Conservation (phyloP, 1,140 invertebrate genomes). For the Eriocheir sinensis region DNA sequence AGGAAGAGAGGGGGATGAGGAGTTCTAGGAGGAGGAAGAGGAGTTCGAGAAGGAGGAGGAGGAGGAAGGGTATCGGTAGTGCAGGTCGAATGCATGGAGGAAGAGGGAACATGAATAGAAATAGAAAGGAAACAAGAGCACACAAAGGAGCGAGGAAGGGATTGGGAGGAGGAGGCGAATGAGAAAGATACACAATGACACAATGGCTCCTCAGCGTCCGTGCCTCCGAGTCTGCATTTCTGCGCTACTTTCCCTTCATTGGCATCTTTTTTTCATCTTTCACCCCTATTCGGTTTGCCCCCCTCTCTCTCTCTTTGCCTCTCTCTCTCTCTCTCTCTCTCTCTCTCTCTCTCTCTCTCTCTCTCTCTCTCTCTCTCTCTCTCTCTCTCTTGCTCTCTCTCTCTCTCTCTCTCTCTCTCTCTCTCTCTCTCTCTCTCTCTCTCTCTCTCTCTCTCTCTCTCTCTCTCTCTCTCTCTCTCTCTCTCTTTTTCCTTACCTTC, state of each 20-base stretch:
- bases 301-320: conserved; percentile 4
- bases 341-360: conserved; percentile 23
- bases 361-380: not conserved
- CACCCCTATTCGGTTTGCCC: not conserved
- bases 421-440: not conserved
- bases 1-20: conserved; percentile 23
- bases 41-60: not conserved
- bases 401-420: not conserved
- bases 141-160: not conserved
- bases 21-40: not conserved
- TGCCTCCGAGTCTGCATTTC: not conserved
- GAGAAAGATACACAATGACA: not conserved
- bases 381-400: no score
- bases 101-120: not conserved
- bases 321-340: conserved; percentile 36
- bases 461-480: not conserved
- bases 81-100: not conserved
- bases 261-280: conserved; percentile 13
- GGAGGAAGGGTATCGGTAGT: not conserved
- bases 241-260: no score
- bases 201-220: not conserved
- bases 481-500: no score
- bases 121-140: not conserved
- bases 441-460: not conserved
- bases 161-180: not conserved